Evolutionary conservation across 2,888 invertebrate genomes (phyloP).

Genomic region (Epinotia nisella): DNA sequence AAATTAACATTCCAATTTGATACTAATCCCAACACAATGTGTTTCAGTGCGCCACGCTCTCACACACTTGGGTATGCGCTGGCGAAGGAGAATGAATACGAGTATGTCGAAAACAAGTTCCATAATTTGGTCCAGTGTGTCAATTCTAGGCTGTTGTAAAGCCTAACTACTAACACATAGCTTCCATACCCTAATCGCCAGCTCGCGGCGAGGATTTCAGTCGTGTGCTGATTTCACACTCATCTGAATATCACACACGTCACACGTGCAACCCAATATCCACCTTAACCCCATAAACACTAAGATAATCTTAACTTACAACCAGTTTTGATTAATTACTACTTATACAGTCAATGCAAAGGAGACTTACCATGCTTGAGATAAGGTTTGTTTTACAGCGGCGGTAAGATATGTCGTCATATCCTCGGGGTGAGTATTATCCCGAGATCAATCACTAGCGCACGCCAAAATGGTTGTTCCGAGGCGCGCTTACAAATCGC

Average conservation of each 20-base stretch:
- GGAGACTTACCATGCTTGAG: constrained; percentile 22
- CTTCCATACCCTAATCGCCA: constrained; percentile 64
- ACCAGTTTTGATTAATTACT: constrained; percentile 36
- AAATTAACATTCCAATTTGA: no score
- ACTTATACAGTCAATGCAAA: constrained; percentile 5
- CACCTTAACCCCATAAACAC: constrained; percentile 14
- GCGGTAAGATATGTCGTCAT: constrained; percentile 23
- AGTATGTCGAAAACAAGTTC: no score
- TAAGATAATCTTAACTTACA: constrained; percentile 8
- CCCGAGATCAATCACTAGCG: constrained; percentile 62
- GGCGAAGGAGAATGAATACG: no score
- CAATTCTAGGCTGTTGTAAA: constrained; percentile 35
- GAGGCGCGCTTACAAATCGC: constrained; percentile 67
- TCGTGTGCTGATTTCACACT: constrained; percentile 65
- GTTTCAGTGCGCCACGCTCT: no score
- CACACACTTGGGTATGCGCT: no score
- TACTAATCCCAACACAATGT: no score
- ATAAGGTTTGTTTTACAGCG: constrained; percentile 50
- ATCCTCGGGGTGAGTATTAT: constrained; percentile 62
- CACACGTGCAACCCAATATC: constrained; percentile 24
- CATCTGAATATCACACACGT: constrained; percentile 51
- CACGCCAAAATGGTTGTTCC: constrained; percentile 57
- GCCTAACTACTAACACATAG: constrained; percentile 52
- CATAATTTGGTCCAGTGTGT: neutral
- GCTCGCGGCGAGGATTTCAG: constrained; percentile 67